phyloP scores from a whole-genome alignment of 2,113 vertebrate genomes.

The Hippoglossus stenolepis region DNA sequence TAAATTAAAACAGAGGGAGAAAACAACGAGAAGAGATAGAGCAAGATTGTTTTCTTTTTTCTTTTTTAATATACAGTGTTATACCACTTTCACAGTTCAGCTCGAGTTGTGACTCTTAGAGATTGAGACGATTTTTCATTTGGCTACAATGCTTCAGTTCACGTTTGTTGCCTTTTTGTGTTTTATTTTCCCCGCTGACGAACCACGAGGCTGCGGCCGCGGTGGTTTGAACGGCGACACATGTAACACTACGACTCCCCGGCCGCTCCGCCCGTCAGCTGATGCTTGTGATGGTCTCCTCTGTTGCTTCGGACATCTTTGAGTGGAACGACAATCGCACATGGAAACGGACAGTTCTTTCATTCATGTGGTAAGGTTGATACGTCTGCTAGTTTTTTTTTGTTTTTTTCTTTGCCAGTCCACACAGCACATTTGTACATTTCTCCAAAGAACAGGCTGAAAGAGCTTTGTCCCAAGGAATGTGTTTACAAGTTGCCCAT shows the following conservation, averaged over 20 bases:
- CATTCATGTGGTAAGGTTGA: slow-evolving; percentile 63
- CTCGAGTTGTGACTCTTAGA: slow-evolving; percentile 97
- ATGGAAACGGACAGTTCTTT: slow-evolving; percentile 66
- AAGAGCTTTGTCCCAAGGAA: slow-evolving; percentile 96
- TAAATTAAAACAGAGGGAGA: slow-evolving; percentile 90
- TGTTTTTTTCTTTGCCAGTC: slow-evolving; percentile 87
- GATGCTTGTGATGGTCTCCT: slow-evolving; percentile 86
- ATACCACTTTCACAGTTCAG: slow-evolving; percentile 99
- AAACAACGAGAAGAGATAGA: slow-evolving; percentile 85
- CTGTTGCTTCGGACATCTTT: slow-evolving; percentile 73
- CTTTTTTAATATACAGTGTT: slow-evolving; percentile 98
- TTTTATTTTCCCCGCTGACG: slow-evolving; percentile 61
- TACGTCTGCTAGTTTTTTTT: slow-evolving; percentile 75
- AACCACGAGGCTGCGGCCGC: slow-evolving; percentile 63
- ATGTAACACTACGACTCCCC: slow-evolving; percentile 88
- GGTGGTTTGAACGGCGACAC: slow-evolving; percentile 50
- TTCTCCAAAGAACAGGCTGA: slow-evolving; percentile 92
- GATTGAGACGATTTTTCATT: slow-evolving; percentile 91
- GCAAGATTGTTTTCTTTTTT: slow-evolving; percentile 86
- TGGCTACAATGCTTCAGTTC: slow-evolving; percentile 83
- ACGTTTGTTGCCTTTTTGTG: slow-evolving; percentile 73
- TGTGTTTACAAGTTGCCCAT: slow-evolving; percentile 96
- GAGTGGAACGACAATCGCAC: slow-evolving; percentile 70
- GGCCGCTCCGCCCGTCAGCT: slow-evolving; percentile 76
- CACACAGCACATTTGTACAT: slow-evolving; percentile 88